Evolutionary conservation across 2,888 invertebrate genomes (phyloP).

Genomic region (Psococerastis gibbosa): DNA sequence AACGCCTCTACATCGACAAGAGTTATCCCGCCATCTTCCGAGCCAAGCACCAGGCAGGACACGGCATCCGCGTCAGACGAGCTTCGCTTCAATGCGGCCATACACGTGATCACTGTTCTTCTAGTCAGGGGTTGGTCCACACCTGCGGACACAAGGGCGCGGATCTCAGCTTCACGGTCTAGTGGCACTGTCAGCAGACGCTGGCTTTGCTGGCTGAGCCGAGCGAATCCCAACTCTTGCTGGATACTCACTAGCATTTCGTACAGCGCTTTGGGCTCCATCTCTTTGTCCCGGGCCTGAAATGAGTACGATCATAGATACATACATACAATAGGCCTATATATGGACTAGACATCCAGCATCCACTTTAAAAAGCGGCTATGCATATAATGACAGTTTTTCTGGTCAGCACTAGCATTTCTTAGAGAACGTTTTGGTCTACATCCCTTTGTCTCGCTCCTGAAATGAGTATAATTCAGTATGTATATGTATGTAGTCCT

Average conservation of each 20-base stretch:
- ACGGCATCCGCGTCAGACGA: background rate
- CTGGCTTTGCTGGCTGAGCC: background rate
- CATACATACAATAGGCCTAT: too few species aligned
- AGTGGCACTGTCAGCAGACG: background rate
- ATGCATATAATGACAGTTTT: too few species aligned
- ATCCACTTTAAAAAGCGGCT: too few species aligned
- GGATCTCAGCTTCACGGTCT: background rate
- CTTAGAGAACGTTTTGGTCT: too few species aligned
- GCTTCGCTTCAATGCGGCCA: slow-evolving; percentile 31
- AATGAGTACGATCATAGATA: too few species aligned
- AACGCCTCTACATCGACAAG: slow-evolving; percentile 83
- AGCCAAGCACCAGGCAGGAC: slow-evolving; percentile 60
- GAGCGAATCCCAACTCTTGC: background rate
- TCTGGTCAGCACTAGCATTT: too few species aligned
- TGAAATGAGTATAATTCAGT: too few species aligned
- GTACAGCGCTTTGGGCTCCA: slow-evolving; percentile 1
- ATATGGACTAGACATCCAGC: too few species aligned
- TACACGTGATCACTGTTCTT: slow-evolving; percentile 58
- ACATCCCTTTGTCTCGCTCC: too few species aligned
- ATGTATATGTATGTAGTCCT: too few species aligned
- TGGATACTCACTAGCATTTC: background rate
- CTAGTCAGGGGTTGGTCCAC: slow-evolving; percentile 31
- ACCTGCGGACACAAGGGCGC: slow-evolving; percentile 23
- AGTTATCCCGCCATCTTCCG: slow-evolving; percentile 69
- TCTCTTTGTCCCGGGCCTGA: background rate